Evolutionary conservation across 2,797 vertebrate genomes (phyloP), one percentile per base, ranked within the genome.

Genomic region (Mormyrus proboscirostris): DNA sequence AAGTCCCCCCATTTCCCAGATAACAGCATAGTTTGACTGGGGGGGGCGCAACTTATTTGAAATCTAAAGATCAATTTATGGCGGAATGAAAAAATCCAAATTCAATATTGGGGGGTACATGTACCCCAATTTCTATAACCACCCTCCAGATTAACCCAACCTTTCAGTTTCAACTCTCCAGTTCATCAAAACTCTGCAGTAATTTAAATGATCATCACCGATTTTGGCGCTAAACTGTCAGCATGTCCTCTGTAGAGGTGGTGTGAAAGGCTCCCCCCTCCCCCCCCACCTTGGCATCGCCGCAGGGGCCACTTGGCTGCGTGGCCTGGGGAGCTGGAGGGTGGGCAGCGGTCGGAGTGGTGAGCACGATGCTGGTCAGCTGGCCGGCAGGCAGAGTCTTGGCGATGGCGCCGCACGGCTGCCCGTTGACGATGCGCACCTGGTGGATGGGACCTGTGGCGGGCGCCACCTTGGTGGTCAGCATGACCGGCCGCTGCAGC

Each of bases 361-460:
- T 96, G 93, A 97, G 97, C 94, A 97, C 96, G 73, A 97, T 97
- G 95, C 96, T 96, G 92, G 97, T 97, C 94, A 97, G 96, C 94
- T 97, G 97, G 90, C 96, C 95, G 94, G 96, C 95, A 86, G 96
- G 95, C 93, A 97, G 95, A 0, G 96, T 97, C 96, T 97, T 97
- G 96, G 96, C 95, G 94, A 96, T 95, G 92, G 96, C 95, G 91
- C 96, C 94, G 41, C 89, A 87, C 88, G 97, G 96, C 93, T 97
- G 97, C 90, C 97, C 97, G 9, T 97, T 97, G 93, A 97, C 95
- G 88, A 97, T 97, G 90, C 96, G 97, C 90, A 97, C 96, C 88
- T 97, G 97, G 92, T 97, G 97, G 90, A 97, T 97, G 92, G 97
- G 97, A 91, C 97, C 97, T 91, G 97, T 95, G 90, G 96, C 95